Base-by-base conservation (phyloP, 1,140 invertebrate species). In the Nylanderia fulva region DNA sequence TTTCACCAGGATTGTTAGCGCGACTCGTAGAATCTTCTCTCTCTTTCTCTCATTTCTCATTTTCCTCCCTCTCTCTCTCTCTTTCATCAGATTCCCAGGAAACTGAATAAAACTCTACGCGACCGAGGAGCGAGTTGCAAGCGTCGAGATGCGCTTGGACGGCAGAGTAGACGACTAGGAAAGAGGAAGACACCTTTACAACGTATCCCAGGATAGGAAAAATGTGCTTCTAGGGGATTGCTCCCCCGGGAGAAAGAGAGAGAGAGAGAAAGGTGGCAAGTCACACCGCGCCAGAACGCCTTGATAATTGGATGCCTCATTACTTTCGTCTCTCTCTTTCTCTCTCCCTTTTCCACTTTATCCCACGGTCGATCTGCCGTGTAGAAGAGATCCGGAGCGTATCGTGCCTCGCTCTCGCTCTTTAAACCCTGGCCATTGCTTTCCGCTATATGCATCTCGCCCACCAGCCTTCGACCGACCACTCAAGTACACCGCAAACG, bases 281-380 rank as follows among this genome's bases (percentile, higher is more conserved):
- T 85, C 79, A 68, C 75, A 68, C 75, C 61, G 54, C 29, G 85
- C 76, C 76, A 71, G 84, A 80, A 84, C 88, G 91, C 90, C 84
- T 89, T 91, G 87, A 91, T 92, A 92, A 92, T 92, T 92, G 92
- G 92, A 91, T 85, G 88, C 91, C 90, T 92, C 91, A 91, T 92
- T 92, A 87, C 84, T 89, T 84, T 85, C 33, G 84, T 80, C 80
- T 64, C 39, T 76, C 83, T 66, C 63, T 45, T 11, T 13, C 42
- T 61, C 42, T 69, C 56, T 39, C 75, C 60, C 77, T 18, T 54
- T 63, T 61, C 36, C n/a, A 54, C 36, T 86, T 71, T 80, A 60
- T 64, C 71, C 60, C 33, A 21, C 29, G 45, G 33, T 79, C 72
- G 36, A 63, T 27, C 27, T 69, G 72, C 42, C 42, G 39, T 33